Base-by-base conservation (phyloP, 2,797 vertebrate species). In the Sorex maritimensis region DNA sequence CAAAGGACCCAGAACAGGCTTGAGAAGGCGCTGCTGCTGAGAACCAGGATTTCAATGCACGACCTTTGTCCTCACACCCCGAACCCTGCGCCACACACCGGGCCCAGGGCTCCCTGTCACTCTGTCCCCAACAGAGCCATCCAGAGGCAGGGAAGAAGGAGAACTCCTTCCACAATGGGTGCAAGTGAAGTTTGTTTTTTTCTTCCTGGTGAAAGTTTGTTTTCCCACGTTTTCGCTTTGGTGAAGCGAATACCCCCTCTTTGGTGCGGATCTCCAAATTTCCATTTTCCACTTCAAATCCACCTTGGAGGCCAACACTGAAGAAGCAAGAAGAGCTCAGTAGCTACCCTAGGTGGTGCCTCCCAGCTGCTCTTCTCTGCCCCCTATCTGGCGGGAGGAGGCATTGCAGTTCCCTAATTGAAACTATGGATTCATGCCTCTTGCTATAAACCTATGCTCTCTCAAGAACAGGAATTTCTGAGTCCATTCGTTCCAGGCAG, bases 211-310 rank as follows among this genome's bases (percentile, higher is more conserved):
- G 58, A 82, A 92, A 95, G 92, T 81, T 46, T 38, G 52, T 81
- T 78, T 86, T 49, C 44, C 79, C 55, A 73, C 91, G 4, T 0
- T 88, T 95, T 86, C 77, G 81, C 58, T 91, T 83, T 65, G 52
- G 12, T 86, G 88, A 94, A 96, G 85, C 52, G 49, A 91, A 92
- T 95, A 86, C 41, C 90, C 0, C 15, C 91, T 87, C 95, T 97
- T 92, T 38, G 71, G 17, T 81, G 81, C 3, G 81, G 92, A 93
- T 72, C 84, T 94, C 87, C 65, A 52, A 73, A 92, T 95, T 68
- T 73, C 74, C 26, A 30, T 5, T 83, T 96, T 44, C 80, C 81
- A 58, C 72, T 95, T 84, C 88, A 89, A 8, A 49, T 93, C 61
- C 68, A 69, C 89, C 81, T 49, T 34, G 86, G 63, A 24, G 24